Base-by-base conservation (phyloP, 2,113 vertebrate genomes). In the Dipodomys merriami region DNA sequence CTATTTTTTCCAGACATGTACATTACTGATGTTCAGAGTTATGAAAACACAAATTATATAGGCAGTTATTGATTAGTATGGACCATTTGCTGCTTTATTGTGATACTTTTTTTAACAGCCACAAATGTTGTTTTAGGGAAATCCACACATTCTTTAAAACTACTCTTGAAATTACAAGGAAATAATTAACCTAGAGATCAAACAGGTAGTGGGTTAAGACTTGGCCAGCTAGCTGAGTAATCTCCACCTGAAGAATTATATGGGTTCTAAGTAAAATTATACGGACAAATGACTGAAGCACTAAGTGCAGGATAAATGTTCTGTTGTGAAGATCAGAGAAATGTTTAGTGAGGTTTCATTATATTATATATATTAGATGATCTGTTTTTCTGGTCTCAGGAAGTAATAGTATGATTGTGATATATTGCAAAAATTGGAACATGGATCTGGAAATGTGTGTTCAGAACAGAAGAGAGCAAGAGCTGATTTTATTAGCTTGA, bases 401-500 rank as follows among this genome's bases (percentile, higher is more conserved):
- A 82, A 77, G 74, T 20, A 83, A 27, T 57, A 88, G 86, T 74
- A 77, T 60, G 91, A 87, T 67, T 80, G 77, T 88, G 93, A 95
- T 89, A 57, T 67, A 96, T 95, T 39, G 73, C 39, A 97, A 88
- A 90, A 93, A 93, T 86, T 95, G 95, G 84, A 96, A 95, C 35
- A 95, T 97, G 94, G 94, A 96, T 97, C 96, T 94, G 89, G 83
- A 65, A 79, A 60, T 72, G 81, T n/a, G 80, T 7, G 35, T 95
- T 95, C 78, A 95, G 95, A 96, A 90, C 49, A 95, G 92, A 97
- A 84, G 39, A 78, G 85, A 95, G 73, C 80, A 94, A 86, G 79
- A 95, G 90, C 88, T 94, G 90, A 96, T 96, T 96, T 96, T 97
- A 97, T 97, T 97, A 97, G 95, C 83, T 90, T 96, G 94, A 97